Conservation (phyloP, 2,113 vertebrate genomes). For the Pongo pygmaeus region DNA sequence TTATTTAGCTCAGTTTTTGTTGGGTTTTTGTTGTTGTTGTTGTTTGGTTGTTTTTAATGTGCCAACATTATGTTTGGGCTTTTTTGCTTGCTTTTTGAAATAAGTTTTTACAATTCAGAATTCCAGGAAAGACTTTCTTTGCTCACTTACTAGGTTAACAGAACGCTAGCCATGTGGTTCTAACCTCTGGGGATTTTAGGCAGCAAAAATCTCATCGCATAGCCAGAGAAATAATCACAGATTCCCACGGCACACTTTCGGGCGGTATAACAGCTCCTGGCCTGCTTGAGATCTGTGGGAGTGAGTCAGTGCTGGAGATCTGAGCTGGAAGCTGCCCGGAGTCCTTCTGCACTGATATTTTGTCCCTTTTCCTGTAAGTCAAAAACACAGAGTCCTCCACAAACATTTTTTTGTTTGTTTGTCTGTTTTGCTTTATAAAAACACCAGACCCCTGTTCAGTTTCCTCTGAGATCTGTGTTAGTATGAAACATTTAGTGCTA, state of each 20-base stretch:
- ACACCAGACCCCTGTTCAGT: neutral
- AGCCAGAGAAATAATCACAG: conserved; percentile 31
- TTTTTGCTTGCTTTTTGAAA: conserved; percentile 5
- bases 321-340: neutral
- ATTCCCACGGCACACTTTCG: neutral
- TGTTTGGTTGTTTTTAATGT: neutral
- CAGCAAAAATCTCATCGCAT: neutral
- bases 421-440: conserved; percentile 50
- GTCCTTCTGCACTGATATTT: neutral
- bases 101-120: neutral
- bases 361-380: neutral
- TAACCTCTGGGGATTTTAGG: neutral
- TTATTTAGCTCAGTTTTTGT: neutral
- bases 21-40: neutral
- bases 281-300: neutral
- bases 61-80: neutral
- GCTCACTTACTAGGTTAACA: conserved; percentile 34
- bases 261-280: neutral
- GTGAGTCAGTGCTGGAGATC: neutral
- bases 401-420: neutral
- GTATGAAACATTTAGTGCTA: neutral
- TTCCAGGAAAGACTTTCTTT: conserved; percentile 29
- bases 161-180: conserved; percentile 14
- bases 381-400: neutral
- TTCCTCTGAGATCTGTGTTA: neutral